Percentiles rank a stretch among this genome's conserved stretches.
These are phyloP conservation scores for Cataglyphis altisquamis DNA, from an alignment of 2,888 invertebrate species.

Conservation along the genomic window DNA sequence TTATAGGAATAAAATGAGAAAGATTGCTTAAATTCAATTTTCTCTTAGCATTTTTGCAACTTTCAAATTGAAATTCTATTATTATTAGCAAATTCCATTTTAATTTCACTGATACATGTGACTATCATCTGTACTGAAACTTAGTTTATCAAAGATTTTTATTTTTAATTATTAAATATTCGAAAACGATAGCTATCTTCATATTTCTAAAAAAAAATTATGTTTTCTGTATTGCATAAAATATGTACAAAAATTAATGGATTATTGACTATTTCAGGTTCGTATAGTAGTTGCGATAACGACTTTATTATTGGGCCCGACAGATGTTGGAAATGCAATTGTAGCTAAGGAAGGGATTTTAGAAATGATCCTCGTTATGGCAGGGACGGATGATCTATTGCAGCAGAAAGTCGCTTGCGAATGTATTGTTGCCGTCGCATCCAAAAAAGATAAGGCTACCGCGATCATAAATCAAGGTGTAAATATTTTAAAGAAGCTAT, in stretches of 20 bases:
- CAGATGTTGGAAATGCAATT: constrained; percentile 96
- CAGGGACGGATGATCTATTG: constrained; percentile 95
- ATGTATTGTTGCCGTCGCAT: constrained; percentile 98
- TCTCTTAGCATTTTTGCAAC: neutral
- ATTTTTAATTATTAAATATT: neutral
- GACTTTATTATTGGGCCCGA: constrained; percentile 95
- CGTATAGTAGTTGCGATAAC: constrained; percentile 96
- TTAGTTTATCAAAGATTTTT: constrained; percentile 3
- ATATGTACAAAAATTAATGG: neutral
- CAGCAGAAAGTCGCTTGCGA: constrained; percentile 98
- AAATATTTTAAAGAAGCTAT: constrained; percentile 97
- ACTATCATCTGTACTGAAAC: neutral
- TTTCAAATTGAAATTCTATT: neutral
- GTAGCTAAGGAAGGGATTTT: constrained; percentile 95
- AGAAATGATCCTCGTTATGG: constrained; percentile 99
- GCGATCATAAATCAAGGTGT: constrained; percentile 96
- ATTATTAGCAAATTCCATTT: neutral
- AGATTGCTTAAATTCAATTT: too few species aligned
- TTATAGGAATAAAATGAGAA: too few species aligned
- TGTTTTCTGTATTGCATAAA: neutral
- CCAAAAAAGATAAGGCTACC: constrained; percentile 98
- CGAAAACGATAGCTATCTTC: neutral
- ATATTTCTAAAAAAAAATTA: neutral
- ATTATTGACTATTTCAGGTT: constrained; percentile 80
- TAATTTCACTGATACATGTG: neutral